Evolutionary conservation across 64 coral and sea anemone species (phyloP).

Genomic region (Platygyra sinensis): DNA sequence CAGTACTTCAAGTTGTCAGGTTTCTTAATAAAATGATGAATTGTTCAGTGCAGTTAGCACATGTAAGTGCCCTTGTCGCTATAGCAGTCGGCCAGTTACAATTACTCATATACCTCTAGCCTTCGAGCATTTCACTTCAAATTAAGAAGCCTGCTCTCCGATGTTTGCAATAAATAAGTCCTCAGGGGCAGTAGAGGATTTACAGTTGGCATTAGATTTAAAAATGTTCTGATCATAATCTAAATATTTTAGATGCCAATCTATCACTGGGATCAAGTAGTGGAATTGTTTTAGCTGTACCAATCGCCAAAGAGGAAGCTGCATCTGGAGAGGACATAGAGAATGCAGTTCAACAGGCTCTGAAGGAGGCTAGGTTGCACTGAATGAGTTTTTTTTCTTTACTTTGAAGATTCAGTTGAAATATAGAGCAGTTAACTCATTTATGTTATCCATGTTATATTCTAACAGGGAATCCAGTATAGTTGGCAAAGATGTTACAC

Average conservation of each 20-base stretch:
- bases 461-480: constrained; percentile 46
- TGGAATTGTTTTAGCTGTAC: constrained; percentile 91
- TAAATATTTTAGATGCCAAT: constrained; percentile 74
- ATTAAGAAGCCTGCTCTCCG: no score
- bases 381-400: not conserved
- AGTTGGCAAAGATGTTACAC: constrained; percentile 81
- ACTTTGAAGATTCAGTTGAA: no score
- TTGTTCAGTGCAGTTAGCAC: no score
- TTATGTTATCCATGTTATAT: not conserved
- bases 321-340: constrained; percentile 71
- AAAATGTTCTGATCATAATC: not conserved
- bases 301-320: constrained; percentile 62
- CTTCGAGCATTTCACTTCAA: no score
- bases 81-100: no score
- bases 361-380: constrained; percentile 80
- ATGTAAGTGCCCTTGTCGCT: no score
- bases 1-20: no score
- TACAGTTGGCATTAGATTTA: not conserved
- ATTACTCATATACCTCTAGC: no score
- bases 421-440: no score
- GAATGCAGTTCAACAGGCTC: constrained; percentile 78
- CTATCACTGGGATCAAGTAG: constrained; percentile 72
- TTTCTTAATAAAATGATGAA: no score
- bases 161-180: not conserved
- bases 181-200: not conserved